Percentiles rank a stretch among this genome's conserved stretches.
Evolutionary conservation across 2,797 vertebrate species (phyloP).

Genomic region (Thunnus albacares): DNA sequence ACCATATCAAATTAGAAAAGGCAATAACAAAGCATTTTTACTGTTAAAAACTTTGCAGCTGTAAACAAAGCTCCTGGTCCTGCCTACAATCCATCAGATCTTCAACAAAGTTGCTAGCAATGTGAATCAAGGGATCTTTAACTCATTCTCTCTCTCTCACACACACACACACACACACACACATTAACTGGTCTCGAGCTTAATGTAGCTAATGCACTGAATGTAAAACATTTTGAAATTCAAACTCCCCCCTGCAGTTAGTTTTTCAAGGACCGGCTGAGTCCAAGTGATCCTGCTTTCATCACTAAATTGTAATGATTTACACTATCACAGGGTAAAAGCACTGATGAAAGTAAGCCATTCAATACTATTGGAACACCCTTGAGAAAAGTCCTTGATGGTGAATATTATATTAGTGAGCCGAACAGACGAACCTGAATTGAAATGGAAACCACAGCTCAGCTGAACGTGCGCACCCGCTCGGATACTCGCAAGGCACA

Average conservation of each 20-base stretch:
- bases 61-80: constrained; percentile 20
- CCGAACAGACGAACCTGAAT: constrained; percentile 37
- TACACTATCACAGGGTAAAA: constrained; percentile 54
- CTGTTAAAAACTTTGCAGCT: not conserved
- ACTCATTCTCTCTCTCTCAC: too few species aligned
- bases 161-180: constrained; percentile 6
- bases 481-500: constrained; percentile 21
- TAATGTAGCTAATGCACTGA: not conserved
- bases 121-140: not conserved
- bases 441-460: constrained; percentile 57
- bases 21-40: constrained; percentile 24
- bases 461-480: constrained; percentile 7
- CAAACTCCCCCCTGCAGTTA: constrained; percentile 30
- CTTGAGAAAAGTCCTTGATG: constrained; percentile 68
- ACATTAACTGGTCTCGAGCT: not conserved
- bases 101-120: not conserved
- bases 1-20: constrained; percentile 27
- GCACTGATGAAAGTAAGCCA: constrained; percentile 52
- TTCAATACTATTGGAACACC: constrained; percentile 66
- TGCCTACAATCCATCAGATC: constrained; percentile 26
- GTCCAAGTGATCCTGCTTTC: constrained; percentile 52
- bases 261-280: constrained; percentile 34
- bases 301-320: constrained; percentile 68
- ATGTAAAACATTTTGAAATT: constrained; percentile 38
- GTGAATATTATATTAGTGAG: constrained; percentile 54